Evolutionary conservation across 2,113 vertebrate genomes (phyloP), one percentile per base, ranked within the genome.

Genomic region (Erythrocercus mccallii): DNA sequence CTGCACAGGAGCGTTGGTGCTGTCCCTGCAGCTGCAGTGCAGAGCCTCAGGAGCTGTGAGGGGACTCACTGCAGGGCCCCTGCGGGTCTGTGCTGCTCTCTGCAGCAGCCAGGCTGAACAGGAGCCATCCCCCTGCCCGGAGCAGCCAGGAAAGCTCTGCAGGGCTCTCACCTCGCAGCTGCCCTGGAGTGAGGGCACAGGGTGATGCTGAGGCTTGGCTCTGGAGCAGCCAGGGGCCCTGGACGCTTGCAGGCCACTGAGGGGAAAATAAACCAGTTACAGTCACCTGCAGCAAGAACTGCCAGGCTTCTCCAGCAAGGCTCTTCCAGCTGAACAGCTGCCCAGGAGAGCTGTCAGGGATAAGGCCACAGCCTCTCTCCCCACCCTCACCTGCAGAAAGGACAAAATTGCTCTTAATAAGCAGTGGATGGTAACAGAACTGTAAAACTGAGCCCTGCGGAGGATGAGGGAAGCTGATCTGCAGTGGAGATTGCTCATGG

Each of bases 241-340:
- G 38, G 31, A 1, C 24, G 5, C 24, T 11, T 31, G 30, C n/a
- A 88, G 50, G 35, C 10, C n/a, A 27, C 28, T 5, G n/a, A 31
- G 68, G 45, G 47, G 9, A 42, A 40, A 22, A 47, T 0, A 6
- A 0, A 5, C 4, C 53, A 47, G 9, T 38, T n/a, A 45, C 6
- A 10, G 0, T 24, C 23, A 33, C 8, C 61, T 87, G 24, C 18
- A 68, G 47, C 9, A 53, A 14, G 54, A 71, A 17, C 61, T 50
- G 44, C 13, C 50, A 66, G 35, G 2, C 13, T 24, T 1, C 42
- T 57, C 47, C 1, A 13, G n/a, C n/a, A n/a, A n/a, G n/a, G 57
- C 21, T 15, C 48, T 38, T 56, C 66, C 78, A 62, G 4, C 3
- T 17, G 19, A 40, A 15, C 16, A 2, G 38, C 28, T 44, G 58